phyloP scores from a whole-genome alignment of 2,797 vertebrate genomes.

The Falco peregrinus region DNA sequence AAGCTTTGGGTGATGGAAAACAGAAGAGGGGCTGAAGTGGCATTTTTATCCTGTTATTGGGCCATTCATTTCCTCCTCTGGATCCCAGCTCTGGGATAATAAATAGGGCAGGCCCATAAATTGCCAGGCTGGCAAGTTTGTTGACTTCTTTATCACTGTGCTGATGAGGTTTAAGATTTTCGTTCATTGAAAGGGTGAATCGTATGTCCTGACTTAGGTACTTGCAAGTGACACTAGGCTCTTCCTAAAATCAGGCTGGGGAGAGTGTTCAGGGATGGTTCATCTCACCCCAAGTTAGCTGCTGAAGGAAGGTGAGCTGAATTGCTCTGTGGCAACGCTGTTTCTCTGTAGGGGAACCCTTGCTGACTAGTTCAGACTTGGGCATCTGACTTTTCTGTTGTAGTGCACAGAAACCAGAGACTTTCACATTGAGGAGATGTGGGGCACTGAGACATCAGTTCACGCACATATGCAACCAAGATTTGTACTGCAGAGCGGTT shows the following conservation, averaged over 20 bases:
- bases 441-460: neutral
- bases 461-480: neutral
- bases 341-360: neutral
- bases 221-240: neutral
- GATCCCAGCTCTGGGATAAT: neutral
- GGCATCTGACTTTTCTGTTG: neutral
- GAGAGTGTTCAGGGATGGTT: neutral
- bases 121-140: neutral
- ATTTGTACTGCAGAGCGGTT: conserved; percentile 3
- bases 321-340: rapidly evolving
- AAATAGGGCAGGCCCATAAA: neutral
- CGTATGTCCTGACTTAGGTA: neutral
- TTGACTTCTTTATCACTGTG: neutral
- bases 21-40: neutral
- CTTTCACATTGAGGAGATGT: rapidly evolving
- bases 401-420: neutral
- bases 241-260: neutral
- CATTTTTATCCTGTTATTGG: neutral
- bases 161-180: neutral
- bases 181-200: neutral
- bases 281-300: neutral
- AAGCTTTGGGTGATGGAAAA: neutral
- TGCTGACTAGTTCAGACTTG: neutral
- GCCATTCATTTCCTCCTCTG: neutral
- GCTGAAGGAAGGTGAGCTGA: neutral